phyloP scores from a whole-genome alignment of 2,113 vertebrate genomes.

The Brachypteracias leptosomus region DNA sequence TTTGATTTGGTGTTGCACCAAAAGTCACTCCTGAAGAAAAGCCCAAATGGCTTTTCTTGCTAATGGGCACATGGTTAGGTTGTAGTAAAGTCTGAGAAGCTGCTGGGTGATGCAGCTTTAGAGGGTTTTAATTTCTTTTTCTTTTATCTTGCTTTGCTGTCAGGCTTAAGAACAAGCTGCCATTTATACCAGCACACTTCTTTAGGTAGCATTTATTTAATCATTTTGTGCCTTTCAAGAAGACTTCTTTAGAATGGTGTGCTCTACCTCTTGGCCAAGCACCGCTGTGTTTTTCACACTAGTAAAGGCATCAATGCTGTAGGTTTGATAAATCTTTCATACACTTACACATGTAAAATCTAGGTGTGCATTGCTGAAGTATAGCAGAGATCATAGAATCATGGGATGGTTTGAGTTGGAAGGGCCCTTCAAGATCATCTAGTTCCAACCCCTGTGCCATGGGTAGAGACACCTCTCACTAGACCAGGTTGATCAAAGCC shows the following conservation, averaged over 20 bases:
- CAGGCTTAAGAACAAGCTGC: not conserved
- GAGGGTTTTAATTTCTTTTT: fast-evolving
- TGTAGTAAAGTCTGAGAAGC: not conserved
- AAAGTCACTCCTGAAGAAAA: not conserved
- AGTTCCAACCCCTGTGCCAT: no score
- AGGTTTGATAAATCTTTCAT: not conserved
- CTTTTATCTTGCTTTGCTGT: not conserved
- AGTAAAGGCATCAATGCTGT: not conserved
- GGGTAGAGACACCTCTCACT: no score
- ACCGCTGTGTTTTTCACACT: fast-evolving
- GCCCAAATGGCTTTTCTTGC: not conserved
- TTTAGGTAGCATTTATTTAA: not conserved
- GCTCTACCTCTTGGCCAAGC: not conserved
- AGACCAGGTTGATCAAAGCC: no score
- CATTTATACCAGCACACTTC: not conserved
- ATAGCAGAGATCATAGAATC: not conserved
- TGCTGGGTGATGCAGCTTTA: not conserved
- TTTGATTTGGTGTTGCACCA: not conserved
- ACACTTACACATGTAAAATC: fast-evolving
- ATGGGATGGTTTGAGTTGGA: no score
- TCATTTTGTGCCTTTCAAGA: not conserved
- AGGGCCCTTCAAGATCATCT: no score
- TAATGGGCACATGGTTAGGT: not conserved
- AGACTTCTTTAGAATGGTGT: not conserved
- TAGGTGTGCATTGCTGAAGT: not conserved